phyloP scores from a whole-genome alignment of 2,797 vertebrate genomes.

The Apodemus agrarius region DNA sequence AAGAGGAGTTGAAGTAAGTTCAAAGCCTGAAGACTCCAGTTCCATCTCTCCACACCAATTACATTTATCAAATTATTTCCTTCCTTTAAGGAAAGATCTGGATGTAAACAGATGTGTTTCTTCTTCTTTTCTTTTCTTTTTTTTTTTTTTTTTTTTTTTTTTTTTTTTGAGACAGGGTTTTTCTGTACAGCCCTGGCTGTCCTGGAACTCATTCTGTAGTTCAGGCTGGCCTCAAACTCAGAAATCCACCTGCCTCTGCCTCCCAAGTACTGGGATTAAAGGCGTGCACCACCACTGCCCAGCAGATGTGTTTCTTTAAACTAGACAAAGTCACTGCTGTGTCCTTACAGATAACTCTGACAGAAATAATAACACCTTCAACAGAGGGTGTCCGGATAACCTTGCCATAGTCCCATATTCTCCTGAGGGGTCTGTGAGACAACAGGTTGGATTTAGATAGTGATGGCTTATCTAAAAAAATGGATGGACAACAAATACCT shows the following conservation, averaged over 20 bases:
- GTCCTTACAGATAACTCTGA: conserved; percentile 48
- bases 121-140: too few relatives aligned
- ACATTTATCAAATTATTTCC: not conserved
- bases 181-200: too few relatives aligned
- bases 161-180: too few relatives aligned
- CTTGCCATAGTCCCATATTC: not conserved
- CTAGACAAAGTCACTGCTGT: not conserved
- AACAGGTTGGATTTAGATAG: conserved; percentile 40
- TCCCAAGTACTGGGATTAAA: too few relatives aligned
- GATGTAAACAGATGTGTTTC: not conserved
- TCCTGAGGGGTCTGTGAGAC: not conserved
- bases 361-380: conserved; percentile 15
- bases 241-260: too few relatives aligned
- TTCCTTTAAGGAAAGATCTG: conserved; percentile 12
- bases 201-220: too few relatives aligned
- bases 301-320: conserved; percentile 9
- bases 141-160: too few relatives aligned
- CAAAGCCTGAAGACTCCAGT: not conserved
- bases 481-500: not conserved
- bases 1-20: accelerated
- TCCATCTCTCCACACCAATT: not conserved
- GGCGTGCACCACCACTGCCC: too few relatives aligned
- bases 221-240: too few relatives aligned
- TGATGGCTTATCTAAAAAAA: conserved; percentile 60
- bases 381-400: not conserved